These are phyloP conservation scores for Zeus faber DNA, from an alignment of 2,113 vertebrate genomes.

Conservation along the genomic window DNA sequence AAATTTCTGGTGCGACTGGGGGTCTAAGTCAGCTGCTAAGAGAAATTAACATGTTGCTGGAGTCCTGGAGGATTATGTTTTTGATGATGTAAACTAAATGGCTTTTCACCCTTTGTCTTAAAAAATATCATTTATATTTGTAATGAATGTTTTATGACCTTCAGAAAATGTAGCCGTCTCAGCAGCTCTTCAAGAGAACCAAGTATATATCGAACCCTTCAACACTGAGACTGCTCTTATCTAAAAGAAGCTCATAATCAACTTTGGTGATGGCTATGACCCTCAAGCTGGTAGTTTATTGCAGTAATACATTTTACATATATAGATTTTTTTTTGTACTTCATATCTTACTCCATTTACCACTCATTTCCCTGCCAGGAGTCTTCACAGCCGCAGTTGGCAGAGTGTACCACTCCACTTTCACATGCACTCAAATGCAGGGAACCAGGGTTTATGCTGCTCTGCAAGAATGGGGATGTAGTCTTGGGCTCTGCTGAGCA, in stretches of 20 bases:
- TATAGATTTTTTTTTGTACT: neutral
- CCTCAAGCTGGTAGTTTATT: conserved; percentile 9
- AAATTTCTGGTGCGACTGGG: no score
- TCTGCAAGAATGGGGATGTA: conserved; percentile 9
- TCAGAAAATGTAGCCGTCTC: conserved; percentile 28
- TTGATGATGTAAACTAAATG: no score
- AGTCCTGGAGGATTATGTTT: no score
- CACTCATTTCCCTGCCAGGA: no score
- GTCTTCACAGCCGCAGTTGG: conserved; percentile 47
- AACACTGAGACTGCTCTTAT: neutral
- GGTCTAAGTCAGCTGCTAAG: no score
- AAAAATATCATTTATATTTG: no score
- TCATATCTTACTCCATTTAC: no score
- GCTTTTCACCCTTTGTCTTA: no score
- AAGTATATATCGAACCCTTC: neutral
- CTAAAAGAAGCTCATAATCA: conserved; percentile 29
- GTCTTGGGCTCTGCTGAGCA: neutral
- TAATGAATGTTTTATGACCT: neutral
- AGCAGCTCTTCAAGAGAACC: conserved; percentile 10
- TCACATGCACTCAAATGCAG: conserved; percentile 33
- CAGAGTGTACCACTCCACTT: conserved; percentile 45
- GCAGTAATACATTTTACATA: neutral
- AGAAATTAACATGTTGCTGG: no score
- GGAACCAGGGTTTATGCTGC: conserved; percentile 19
- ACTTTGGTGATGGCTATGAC: conserved; percentile 24